These are phyloP conservation scores for Scolopax bukidnonensis DNA, from an alignment of 2,797 vertebrate species.

Conservation along the genomic window DNA sequence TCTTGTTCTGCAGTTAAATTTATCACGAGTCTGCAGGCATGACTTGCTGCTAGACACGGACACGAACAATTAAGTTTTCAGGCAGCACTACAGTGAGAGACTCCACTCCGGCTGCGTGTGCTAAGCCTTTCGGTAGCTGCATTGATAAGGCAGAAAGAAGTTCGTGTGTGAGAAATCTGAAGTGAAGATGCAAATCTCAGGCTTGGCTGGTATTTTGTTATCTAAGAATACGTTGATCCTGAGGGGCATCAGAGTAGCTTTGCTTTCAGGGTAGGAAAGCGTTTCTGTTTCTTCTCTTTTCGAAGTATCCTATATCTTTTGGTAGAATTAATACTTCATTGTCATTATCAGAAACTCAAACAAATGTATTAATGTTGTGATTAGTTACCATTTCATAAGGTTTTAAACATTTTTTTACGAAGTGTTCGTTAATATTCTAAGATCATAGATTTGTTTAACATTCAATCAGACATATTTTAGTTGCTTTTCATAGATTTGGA, in stretches of 20 bases:
- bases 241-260: slow-evolving; percentile 33
- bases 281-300: background rate
- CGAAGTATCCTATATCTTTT: background rate
- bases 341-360: background rate
- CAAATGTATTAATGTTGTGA: background rate
- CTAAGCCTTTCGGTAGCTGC: slow-evolving; percentile 60
- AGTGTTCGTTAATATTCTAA: background rate
- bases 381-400: background rate
- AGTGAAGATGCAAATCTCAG: slow-evolving; percentile 75
- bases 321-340: background rate
- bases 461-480: background rate
- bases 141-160: slow-evolving; percentile 68
- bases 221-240: slow-evolving; percentile 62
- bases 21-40: slow-evolving; percentile 72
- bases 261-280: background rate
- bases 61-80: slow-evolving; percentile 72
- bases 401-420: background rate
- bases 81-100: slow-evolving; percentile 39
- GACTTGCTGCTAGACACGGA: slow-evolving; percentile 53
- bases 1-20: slow-evolving; percentile 55
- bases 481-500: slow-evolving; percentile 1
- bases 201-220: slow-evolving; percentile 55
- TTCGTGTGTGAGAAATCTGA: slow-evolving; percentile 62
- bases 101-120: slow-evolving; percentile 42
- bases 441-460: background rate